A percentile compares a stretch with the other conserved stretches of the same genome.
These are phyloP conservation scores for Phataginus tricuspis DNA, from an alignment of 2,797 vertebrate genomes.

Conservation along the genomic window DNA sequence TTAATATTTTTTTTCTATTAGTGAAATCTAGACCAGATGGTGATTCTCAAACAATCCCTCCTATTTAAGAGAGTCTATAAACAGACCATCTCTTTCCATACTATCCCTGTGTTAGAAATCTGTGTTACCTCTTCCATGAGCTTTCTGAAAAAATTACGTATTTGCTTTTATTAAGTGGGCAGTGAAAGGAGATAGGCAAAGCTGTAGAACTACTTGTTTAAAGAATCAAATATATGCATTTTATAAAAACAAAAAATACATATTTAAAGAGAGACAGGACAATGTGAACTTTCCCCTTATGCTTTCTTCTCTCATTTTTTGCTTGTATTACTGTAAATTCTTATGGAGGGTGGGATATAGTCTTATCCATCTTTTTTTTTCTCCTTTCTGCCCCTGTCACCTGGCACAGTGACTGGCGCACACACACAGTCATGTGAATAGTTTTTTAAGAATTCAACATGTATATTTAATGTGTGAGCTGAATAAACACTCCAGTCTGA, in stretches of 20 bases:
- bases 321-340: neutral
- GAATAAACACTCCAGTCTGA: neutral
- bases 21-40: constrained; percentile 31
- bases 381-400: neutral
- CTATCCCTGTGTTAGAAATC: neutral
- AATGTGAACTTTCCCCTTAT: neutral
- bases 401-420: neutral
- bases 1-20: neutral
- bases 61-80: neutral
- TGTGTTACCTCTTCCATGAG: neutral
- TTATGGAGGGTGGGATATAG: neutral
- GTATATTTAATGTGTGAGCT: neutral
- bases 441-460: neutral
- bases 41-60: neutral
- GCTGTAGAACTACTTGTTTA: neutral
- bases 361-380: neutral
- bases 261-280: neutral
- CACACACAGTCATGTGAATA: neutral
- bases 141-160: constrained; percentile 29
- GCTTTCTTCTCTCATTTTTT: neutral
- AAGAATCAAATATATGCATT: neutral
- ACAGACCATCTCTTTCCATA: neutral
- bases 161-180: neutral
- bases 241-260: neutral
- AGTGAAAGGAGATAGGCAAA: neutral